A percentile compares a stretch with the other conserved stretches of the same genome.
Evolutionary conservation across 2,113 vertebrate species (phyloP).

Genomic region (Calidris pugnax): DNA sequence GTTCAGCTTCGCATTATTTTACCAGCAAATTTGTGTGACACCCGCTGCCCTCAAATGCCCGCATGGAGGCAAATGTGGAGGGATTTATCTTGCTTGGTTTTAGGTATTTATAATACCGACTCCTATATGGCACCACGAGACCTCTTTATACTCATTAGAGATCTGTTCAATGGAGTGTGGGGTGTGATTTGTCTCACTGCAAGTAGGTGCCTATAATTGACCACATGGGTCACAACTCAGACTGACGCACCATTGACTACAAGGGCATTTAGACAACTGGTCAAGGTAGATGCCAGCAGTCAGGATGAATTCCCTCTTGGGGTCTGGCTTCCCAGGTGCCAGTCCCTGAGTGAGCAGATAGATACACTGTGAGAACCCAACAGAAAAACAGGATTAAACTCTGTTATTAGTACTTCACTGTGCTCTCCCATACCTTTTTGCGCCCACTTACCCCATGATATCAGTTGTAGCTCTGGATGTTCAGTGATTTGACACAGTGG

Average conservation of each 20-base stretch:
- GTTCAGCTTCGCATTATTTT: not conserved
- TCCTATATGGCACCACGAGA: no score
- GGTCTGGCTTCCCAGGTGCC: not conserved
- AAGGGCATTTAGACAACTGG: not conserved
- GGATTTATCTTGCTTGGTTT: not conserved
- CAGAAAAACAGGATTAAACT: not conserved
- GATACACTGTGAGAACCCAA: not conserved
- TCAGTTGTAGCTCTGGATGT: accelerated
- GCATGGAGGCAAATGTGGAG: not conserved
- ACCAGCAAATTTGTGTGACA: not conserved
- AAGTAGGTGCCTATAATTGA: not conserved
- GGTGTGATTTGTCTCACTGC: not conserved
- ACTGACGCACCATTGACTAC: not conserved
- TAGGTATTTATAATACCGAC: not conserved
- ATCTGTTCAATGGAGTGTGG: not conserved
- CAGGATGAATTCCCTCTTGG: not conserved
- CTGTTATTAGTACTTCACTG: not conserved
- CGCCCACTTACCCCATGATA: not conserved
- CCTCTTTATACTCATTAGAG: not conserved
- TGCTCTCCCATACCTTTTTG: not conserved
- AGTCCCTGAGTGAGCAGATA: not conserved
- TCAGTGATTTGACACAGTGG: not conserved
- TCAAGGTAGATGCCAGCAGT: not conserved
- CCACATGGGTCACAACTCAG: not conserved
- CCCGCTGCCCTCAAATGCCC: not conserved